These are phyloP conservation scores for Chloropsis hardwickii DNA, from an alignment of 2,113 vertebrate species.

Conservation along the genomic window DNA sequence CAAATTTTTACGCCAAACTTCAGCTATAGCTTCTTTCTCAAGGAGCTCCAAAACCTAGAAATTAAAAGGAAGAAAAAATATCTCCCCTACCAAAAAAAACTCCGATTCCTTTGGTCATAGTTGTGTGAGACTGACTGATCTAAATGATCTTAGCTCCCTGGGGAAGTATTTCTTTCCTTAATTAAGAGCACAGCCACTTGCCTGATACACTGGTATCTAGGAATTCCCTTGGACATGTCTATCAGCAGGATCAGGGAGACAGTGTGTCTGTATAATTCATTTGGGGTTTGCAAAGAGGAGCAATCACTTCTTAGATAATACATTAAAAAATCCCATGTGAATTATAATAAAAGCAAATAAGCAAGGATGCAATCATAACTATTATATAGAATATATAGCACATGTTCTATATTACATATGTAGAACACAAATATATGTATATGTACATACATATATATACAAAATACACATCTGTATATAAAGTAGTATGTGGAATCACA, in stretches of 20 bases:
- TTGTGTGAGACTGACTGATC: not conserved
- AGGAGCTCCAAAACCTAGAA: not conserved
- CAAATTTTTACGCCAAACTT: not conserved
- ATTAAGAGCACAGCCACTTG: constrained; percentile 32
- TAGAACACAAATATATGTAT: too few relatives aligned
- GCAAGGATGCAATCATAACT: not conserved
- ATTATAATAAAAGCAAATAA: not conserved
- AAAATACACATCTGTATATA: not conserved
- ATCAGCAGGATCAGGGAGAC: not conserved
- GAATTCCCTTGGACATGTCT: not conserved
- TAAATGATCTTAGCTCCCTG: not conserved
- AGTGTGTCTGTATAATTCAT: not conserved
- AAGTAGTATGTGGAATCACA: not conserved
- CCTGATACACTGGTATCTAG: not conserved
- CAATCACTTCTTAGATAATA: not conserved
- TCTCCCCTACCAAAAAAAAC: not conserved
- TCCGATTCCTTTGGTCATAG: not conserved
- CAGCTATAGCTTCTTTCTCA: not conserved
- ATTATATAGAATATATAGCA: not conserved
- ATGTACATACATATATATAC: too few relatives aligned
- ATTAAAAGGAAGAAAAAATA: not conserved
- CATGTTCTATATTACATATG: not conserved
- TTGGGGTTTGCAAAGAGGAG: not conserved
- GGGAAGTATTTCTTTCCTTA: constrained; percentile 19
- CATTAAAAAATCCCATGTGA: not conserved